Evolutionary conservation across 2,888 invertebrate genomes (phyloP).

Genomic region (Belgica antarctica): DNA sequence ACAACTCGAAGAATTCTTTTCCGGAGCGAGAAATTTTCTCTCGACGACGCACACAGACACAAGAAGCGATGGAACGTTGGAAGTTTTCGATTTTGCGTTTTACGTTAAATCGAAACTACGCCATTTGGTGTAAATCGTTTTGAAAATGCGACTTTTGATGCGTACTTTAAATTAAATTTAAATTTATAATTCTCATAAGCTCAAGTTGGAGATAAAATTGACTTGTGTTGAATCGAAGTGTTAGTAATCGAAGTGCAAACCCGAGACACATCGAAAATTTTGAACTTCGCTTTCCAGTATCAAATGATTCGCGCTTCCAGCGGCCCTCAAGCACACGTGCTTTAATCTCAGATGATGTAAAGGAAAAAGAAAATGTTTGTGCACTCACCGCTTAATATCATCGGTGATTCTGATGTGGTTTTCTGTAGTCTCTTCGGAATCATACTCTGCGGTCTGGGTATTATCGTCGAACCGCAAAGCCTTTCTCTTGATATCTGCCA

Average conservation of each 20-base stretch:
- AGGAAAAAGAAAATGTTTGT: slow-evolving; percentile 4
- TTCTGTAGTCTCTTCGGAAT: slow-evolving; percentile 26
- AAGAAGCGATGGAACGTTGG: background rate
- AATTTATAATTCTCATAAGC: too few relatives aligned
- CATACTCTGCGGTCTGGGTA: slow-evolving; percentile 19
- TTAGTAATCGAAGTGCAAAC: too few relatives aligned
- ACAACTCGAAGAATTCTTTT: background rate
- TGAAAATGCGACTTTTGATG: too few relatives aligned
- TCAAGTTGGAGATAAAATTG: too few relatives aligned
- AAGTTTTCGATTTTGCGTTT: background rate
- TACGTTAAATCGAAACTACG: background rate
- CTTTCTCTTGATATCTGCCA: slow-evolving; percentile 24
- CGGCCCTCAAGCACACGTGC: background rate
- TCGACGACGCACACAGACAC: background rate
- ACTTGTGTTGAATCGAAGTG: too few relatives aligned
- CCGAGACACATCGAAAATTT: too few relatives aligned
- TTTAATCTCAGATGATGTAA: background rate
- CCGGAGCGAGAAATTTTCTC: slow-evolving; percentile 5
- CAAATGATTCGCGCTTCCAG: background rate
- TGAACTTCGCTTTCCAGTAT: slow-evolving; percentile 22
- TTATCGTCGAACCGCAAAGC: slow-evolving; percentile 20
- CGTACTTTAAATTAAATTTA: too few relatives aligned
- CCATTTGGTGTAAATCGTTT: background rate
- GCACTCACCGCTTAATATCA: slow-evolving; percentile 40
- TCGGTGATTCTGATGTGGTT: slow-evolving; percentile 31